Conservation (phyloP, 2,888 invertebrate species). For the Didymodactylos carnosus region DNA sequence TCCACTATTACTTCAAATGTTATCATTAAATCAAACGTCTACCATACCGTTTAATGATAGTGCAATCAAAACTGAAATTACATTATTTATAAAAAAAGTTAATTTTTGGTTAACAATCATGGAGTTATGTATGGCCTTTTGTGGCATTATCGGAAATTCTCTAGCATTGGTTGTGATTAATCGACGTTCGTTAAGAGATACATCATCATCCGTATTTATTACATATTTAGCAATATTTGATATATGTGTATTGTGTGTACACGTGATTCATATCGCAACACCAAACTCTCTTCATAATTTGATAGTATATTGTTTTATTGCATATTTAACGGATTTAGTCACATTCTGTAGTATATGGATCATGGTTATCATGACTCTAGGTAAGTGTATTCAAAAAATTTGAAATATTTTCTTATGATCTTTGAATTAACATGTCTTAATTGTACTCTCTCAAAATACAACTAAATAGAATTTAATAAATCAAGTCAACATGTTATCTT, state of each 20-base stretch:
- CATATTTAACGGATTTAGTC: neutral
- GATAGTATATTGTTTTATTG: neutral
- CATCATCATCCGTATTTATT: neutral
- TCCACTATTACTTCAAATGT: too few relatives aligned
- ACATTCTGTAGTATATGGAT: neutral
- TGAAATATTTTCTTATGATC: too few relatives aligned
- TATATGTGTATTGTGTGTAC: neutral
- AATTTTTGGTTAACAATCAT: neutral
- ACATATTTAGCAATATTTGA: neutral
- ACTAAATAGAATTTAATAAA: too few relatives aligned
- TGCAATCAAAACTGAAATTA: neutral
- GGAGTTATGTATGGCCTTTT: neutral
- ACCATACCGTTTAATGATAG: neutral
- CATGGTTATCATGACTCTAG: neutral
- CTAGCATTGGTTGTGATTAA: neutral
- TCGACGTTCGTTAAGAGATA: neutral
- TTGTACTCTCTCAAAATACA: too few relatives aligned
- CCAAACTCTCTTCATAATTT: neutral
- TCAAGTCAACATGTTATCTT: too few relatives aligned
- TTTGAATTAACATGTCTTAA: too few relatives aligned
- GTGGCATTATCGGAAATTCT: neutral
- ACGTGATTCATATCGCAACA: neutral
- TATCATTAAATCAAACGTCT: neutral
- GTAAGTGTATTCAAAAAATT: too few relatives aligned
- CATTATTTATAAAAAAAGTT: neutral